Conservation (phyloP, 2,888 invertebrate genomes). For the Cecidostiba fungosa region DNA sequence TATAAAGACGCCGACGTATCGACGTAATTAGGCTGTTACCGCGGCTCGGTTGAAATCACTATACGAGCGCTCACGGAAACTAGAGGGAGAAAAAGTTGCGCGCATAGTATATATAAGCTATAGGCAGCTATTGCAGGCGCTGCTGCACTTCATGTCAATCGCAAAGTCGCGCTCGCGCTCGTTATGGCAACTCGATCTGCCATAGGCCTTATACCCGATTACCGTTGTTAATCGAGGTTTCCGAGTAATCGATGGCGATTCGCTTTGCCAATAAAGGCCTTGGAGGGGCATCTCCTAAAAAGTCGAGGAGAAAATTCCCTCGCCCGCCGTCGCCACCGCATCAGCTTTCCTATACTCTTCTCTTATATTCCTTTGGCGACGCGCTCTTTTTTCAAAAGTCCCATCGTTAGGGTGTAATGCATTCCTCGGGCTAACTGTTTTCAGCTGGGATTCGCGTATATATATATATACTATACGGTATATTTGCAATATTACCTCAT, state of each 20-base stretch:
- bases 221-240: slow-evolving; percentile 69
- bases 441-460: background rate
- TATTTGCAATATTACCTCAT: slow-evolving; percentile 39
- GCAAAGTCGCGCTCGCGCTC: slow-evolving; percentile 55
- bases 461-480: slow-evolving; percentile 16
- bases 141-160: slow-evolving; percentile 57
- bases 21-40: slow-evolving; percentile 57
- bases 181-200: slow-evolving; percentile 70
- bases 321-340: background rate
- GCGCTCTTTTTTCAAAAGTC: slow-evolving; percentile 51
- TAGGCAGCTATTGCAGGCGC: background rate
- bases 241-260: slow-evolving; percentile 65
- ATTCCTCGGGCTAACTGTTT: slow-evolving; percentile 60
- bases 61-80: background rate
- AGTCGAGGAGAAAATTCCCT: slow-evolving; percentile 55
- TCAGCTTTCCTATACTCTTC: background rate
- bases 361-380: background rate
- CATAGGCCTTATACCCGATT: slow-evolving; percentile 68
- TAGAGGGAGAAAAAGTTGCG: slow-evolving; percentile 4
- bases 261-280: slow-evolving; percentile 60
- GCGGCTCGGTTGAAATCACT: slow-evolving; percentile 30
- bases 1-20: slow-evolving; percentile 44
- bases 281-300: slow-evolving; percentile 56
- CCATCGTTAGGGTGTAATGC: slow-evolving; percentile 57
- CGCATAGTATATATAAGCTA: background rate